Evolutionary conservation across 2,797 vertebrate genomes (phyloP), one percentile per base, ranked within the genome.

Genomic region (Clarias pachynema): DNA sequence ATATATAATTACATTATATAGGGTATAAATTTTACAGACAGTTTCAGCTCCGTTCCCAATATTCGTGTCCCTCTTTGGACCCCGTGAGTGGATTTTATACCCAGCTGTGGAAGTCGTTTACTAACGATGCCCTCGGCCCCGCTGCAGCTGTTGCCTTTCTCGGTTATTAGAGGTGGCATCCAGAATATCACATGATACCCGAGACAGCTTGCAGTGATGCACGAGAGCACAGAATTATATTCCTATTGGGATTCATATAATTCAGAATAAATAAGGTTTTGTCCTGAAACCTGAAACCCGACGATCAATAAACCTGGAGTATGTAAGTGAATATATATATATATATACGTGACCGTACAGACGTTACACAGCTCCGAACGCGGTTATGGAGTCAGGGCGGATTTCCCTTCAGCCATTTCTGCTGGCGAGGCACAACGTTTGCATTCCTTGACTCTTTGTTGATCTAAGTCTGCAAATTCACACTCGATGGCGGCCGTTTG

Each of bases 91-190:
- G 53, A 82, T 57, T 57, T 69, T 37, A 40, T 84, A n/a, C 22
- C 37, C 63, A 70, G 65, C 56, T 75, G 82, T 72, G 53, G 57
- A 62, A 44, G 37, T 70, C 34, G 20, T 10, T 86, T 82, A 62
- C 56, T 56, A 59, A 37, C 37, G 3, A 65, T 72, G 74, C 85
- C 63, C 68, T 70, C 37, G 22, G 22, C 60, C 65, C 60, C 15
- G 80, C 65, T 87, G 90, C 94, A 94, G 94, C 93, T 95, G 94
- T 94, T 92, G 72, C 31, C 82, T 89, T 85, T 83, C 88, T 92
- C 86, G 87, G 86, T 89, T 77, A 86, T 83, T 84, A 90, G 84
- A 89, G 86, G 85, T 84, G 91, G 89, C 91, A 86, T 90, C 86
- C 87, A 86, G 87, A 90, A 89, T 81, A 81, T 93, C 89, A 88